Base-by-base conservation (phyloP, 1,140 invertebrate species). In the Drosophila sturtevanti region DNA sequence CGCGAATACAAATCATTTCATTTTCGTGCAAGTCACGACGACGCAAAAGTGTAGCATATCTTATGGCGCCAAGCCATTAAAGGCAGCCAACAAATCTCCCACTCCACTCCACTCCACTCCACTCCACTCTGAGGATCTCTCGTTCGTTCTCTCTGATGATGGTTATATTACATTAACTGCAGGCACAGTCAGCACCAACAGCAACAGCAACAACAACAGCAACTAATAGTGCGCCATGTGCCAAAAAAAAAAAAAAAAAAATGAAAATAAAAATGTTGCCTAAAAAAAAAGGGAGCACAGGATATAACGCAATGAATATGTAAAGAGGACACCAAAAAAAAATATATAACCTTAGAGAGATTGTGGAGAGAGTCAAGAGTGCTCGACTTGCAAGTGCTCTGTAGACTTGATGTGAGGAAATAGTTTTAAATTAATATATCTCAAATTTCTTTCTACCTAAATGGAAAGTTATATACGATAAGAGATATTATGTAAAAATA, bases 1-100 rank as follows among this genome's bases (percentile, higher is more conserved):
- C 84, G 76, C 79, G 84, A 79, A 87, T 87, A 87, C 82, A 87
- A 87, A 87, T 87, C 82, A 87, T 87, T 87, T 87, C 84, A 87
- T 87, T 87, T 86, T 87, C 72, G 66, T 87, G 82, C 82, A 71
- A 82, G 82, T 89, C 82, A 87, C 82, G 82, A 73, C 52, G 71
- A 55, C 41, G 80, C 38, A 54, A 85, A 72, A 78, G 48, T 81
- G 77, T 81, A 86, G 81, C 81, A 81, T 86, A 86, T 86, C 81
- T 81, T 59, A 58, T 35, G 67, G 77, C 81, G 62, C 72, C 68
- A 63, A 37, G 60, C 73, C 73, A 86, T 86, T 87, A 86, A 70
- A 81, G 71, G 44, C 72, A 64, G 22, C 54, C n/a, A 58, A 12
- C 62, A 12, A 11, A 31, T 11, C 4, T 31, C 27, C 27, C 27